Evolutionary conservation across 2,113 vertebrate genomes (phyloP), one percentile per base, ranked within the genome.

Genomic region (Sprattus sprattus): DNA sequence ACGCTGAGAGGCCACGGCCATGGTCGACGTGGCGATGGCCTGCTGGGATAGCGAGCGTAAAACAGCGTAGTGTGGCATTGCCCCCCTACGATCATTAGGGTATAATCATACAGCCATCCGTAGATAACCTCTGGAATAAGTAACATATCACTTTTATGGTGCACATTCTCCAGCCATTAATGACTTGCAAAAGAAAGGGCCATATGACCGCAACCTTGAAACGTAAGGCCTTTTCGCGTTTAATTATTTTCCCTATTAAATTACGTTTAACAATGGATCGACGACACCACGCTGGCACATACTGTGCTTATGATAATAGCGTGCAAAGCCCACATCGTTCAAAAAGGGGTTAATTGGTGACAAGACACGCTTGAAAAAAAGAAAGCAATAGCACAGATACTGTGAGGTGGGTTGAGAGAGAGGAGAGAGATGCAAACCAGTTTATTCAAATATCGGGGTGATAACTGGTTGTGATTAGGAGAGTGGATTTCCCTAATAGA

Each of bases 401-500:
- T 28, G 64, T 3, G 10, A 71, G n/a, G 1, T 2, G 11, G 25
- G 25, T 28, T 8, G 64, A 32, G 25, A 71, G n/a, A 71, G n/a
- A 71, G 64, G 64, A 28, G n/a, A 84, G 60, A 86, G 84, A 83
- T 86, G 82, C 82, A 87, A 85, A 86, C 82, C 83, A 88, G 87
- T 91, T 91, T 90, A 91, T 91, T 92, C 86, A 86, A 91, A 90
- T 88, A 82, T 85, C 64, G 45, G 11, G 22, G 50, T 71, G 83
- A 81, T 87, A 85, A 83, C 85, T 32, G 86, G 88, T 88, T 71
- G 64, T 46, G 64, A 91, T 86, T 71, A 89, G 92, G 93, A 90
- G 90, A 91, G 81, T 88, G 85, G 90, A 93, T 92, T 95, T 92
- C 88, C 91, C 91, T 91, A 92, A 94, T 91, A 93, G 91, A 93